phyloP scores from a whole-genome alignment of 2,113 vertebrate species.

The Antennarius striatus region DNA sequence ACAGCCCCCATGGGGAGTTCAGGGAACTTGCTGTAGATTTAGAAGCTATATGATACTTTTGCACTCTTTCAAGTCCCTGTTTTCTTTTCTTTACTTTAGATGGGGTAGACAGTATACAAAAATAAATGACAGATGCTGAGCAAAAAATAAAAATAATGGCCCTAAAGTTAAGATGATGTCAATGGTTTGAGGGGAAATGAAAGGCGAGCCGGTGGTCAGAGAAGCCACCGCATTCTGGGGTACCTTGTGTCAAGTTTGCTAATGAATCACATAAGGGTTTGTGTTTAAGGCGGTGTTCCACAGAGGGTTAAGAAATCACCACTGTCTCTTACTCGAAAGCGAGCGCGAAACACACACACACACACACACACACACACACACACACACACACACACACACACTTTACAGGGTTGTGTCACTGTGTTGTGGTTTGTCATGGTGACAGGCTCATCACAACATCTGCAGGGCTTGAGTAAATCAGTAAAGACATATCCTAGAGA shows the following conservation, averaged over 20 bases:
- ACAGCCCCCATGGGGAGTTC: constrained; percentile 41
- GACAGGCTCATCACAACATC: constrained; percentile 29
- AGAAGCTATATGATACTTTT: constrained; percentile 48
- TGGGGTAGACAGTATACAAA: constrained; percentile 33
- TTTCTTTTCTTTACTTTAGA: constrained; percentile 64
- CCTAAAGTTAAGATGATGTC: constrained; percentile 45
- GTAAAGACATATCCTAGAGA: constrained; percentile 4
- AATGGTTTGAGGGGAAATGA: constrained; percentile 41
- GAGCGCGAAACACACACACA: constrained; percentile 11
- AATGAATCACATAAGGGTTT: constrained; percentile 20
- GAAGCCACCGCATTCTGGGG: constrained; percentile 24
- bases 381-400: constrained; percentile 2
- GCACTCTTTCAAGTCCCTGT: constrained; percentile 59
- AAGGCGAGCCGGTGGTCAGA: constrained; percentile 37
- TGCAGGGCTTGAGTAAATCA: constrained; percentile 21
- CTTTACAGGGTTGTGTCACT: constrained; percentile 21
- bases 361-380: constrained; percentile 15
- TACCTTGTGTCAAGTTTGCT: constrained; percentile 35
- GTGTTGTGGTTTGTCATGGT: constrained; percentile 50
- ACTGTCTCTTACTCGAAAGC: neutral
- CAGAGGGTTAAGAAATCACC: constrained; percentile 7
- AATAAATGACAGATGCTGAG: constrained; percentile 52
- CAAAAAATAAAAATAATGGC: constrained; percentile 42
- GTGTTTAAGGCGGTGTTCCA: constrained; percentile 22
- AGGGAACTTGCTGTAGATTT: constrained; percentile 46